Base-by-base conservation (phyloP, 2,888 invertebrate species). In the Ophioninae sp. region DNA sequence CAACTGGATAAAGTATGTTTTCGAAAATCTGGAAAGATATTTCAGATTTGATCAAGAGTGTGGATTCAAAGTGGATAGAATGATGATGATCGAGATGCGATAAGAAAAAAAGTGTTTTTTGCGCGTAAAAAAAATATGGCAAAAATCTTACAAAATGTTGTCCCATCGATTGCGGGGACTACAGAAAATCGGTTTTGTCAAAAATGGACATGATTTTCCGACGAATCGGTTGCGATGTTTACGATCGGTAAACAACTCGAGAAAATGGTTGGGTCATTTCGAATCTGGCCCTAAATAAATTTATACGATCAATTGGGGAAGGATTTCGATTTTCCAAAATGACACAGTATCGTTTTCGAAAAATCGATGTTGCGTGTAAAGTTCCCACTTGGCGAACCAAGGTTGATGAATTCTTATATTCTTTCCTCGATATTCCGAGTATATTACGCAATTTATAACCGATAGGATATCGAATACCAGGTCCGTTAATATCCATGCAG, bases 401-500 rank as follows among this genome's bases (percentile, higher is more conserved):
- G 69, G n/a, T n/a, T 30, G 39, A 20, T 71, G 10, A 20, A 58
- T 71, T 20, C 58, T 71, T 58, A 10, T 10, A 20, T 39, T 41
- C 71, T 44, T 56, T 51, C 59, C 58, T 37, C 59, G 10, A 51
- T 30, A 82, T 58, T 64, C 69, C n/a, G 10, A 44, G 64, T 10
- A 37, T 44, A 37, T 58, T 73, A 44, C 30, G 69, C 10, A 23
- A 56, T 41, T 41, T 23, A n/a, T 58, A 30, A 63, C 73, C 73
- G 59, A 81, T 73, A 67, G 64, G 39, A 68, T 39, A 77, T 65
- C 59, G 44, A 63, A 78, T 64, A 37, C 63, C 44, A 65, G 58
- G 61, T 22, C 63, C 30, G 41, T 68, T 63, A 63, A 56, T 51
- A 58, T 65, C 64, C 20, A 22, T 30, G 44, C 67, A 51, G 72